Conservation (phyloP, 2,888 invertebrate genomes). For the Rhogogaster chlorosoma region DNA sequence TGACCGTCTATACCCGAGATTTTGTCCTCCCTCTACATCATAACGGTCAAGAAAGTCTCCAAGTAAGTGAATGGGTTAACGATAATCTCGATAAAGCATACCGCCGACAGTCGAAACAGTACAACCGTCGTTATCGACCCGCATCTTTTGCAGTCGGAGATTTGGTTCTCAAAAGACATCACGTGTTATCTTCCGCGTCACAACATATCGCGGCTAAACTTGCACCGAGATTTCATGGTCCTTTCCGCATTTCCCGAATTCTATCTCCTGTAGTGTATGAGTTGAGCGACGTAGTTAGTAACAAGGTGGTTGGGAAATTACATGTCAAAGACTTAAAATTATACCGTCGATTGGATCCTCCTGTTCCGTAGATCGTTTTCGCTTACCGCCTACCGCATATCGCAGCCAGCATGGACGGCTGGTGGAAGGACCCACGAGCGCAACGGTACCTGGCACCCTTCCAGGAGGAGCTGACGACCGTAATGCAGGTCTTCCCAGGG, state of each 20-base stretch:
- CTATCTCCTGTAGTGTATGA: conserved; percentile 47
- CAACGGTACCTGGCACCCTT: too few relatives aligned
- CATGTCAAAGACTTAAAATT: conserved; percentile 46
- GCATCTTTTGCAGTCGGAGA: conserved; percentile 39
- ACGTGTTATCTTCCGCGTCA: conserved; percentile 52
- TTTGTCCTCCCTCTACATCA: too few relatives aligned
- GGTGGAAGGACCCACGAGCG: too few relatives aligned
- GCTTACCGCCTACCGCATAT: too few relatives aligned
- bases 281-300: not conserved
- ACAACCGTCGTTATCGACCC: not conserved
- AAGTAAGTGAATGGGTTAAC: not conserved
- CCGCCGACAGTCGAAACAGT: not conserved
- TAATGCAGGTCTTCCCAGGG: too few relatives aligned
- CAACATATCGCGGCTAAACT: conserved; percentile 57
- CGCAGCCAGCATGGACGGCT: too few relatives aligned
- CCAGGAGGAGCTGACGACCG: too few relatives aligned
- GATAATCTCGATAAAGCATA: conserved; percentile 35
- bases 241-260: conserved; percentile 43
- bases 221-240: conserved; percentile 55
- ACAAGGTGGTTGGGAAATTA: too few relatives aligned
- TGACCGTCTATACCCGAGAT: too few relatives aligned
- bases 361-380: too few relatives aligned
- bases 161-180: conserved; percentile 49
- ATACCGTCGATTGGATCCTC: too few relatives aligned
- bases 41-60: too few relatives aligned